Evolutionary conservation across 2,888 invertebrate genomes (phyloP), one percentile per base, ranked within the genome.

Genomic region (Silvanus unidentatus): DNA sequence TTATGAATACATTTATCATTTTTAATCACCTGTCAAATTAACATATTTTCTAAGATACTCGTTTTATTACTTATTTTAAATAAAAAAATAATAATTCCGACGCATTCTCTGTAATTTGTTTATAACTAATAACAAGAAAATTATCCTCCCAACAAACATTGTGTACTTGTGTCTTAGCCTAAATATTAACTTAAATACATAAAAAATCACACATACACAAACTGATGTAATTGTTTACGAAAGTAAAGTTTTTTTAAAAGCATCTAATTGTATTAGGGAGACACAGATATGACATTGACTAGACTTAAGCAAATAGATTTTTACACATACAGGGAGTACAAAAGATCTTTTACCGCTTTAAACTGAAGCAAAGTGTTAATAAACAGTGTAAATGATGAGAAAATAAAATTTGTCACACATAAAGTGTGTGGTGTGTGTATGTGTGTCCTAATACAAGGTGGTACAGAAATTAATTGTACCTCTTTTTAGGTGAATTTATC

Each of bases 401-500:
- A 41, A 53, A 49, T 32, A 32, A 32, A 49, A 55, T 55, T 53
- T 54, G 54, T 58, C 54, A 54, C 57, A 58, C 44, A 48, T 44
- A 42, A 47, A 45, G 39, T 48, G 50, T 55, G 48, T 53, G 50
- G 54, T 48, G 48, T 53, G 50, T 54, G 22, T 22, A 22, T 22
- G 8, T 22, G 8, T 22, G 3, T 22, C 3, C 22, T 32, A n/a
- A 32, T 32, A 32, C 32, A 32, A 32, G 53, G 55, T 57, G 55
- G 59, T 51, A 58, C 59, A 54, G 49, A n/a, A 55, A n/a, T 32
- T 32, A 5, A 22, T 22, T 22, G 22, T 22, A 22, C 49, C 49
- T 53, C 55, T 56, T 57, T n/a, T n/a, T n/a, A n/a, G n/a, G n/a
- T 49, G 55, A 49, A 56, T 53, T 52, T 51, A 52, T 53, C 51